These are phyloP conservation scores for Pipistrellus pygmaeus DNA, from an alignment of 2,797 vertebrate species.

Conservation along the genomic window DNA sequence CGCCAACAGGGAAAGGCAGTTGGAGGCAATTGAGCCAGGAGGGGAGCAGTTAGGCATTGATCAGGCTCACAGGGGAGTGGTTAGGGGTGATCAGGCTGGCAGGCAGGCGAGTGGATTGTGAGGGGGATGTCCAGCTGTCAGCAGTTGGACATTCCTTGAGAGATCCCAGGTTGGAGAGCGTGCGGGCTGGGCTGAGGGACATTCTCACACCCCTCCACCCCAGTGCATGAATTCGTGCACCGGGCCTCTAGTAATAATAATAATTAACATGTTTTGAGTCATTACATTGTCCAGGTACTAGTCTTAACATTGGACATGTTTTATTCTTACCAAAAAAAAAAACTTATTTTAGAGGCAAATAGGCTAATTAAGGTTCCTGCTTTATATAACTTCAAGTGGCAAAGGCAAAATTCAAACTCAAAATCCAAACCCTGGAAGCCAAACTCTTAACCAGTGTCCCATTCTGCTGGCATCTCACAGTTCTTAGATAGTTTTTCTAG, in stretches of 20 bases:
- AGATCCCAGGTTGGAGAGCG: too few relatives aligned
- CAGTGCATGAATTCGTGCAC: too few relatives aligned
- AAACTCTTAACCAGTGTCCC: background rate
- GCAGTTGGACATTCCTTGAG: too few relatives aligned
- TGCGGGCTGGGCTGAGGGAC: too few relatives aligned
- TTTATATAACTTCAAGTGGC: background rate
- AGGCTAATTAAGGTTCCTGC: background rate
- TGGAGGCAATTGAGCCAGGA: too few relatives aligned
- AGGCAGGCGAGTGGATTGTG: too few relatives aligned
- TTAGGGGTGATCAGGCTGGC: too few relatives aligned
- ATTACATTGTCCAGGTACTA: background rate
- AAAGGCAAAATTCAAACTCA: background rate
- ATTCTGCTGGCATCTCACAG: background rate
- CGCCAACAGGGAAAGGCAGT: too few relatives aligned
- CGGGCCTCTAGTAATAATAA: background rate
- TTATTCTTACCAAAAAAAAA: background rate
- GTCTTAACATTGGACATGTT: conserved; percentile 1
- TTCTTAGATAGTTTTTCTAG: background rate
- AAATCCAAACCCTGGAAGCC: background rate
- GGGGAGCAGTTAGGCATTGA: too few relatives aligned
- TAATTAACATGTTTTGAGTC: background rate
- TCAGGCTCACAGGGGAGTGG: too few relatives aligned
- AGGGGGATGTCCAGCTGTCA: too few relatives aligned
- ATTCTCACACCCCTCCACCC: too few relatives aligned
- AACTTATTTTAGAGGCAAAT: background rate